These are phyloP conservation scores for Zele albiditarsus DNA, from an alignment of 2,888 invertebrate species.

Conservation along the genomic window DNA sequence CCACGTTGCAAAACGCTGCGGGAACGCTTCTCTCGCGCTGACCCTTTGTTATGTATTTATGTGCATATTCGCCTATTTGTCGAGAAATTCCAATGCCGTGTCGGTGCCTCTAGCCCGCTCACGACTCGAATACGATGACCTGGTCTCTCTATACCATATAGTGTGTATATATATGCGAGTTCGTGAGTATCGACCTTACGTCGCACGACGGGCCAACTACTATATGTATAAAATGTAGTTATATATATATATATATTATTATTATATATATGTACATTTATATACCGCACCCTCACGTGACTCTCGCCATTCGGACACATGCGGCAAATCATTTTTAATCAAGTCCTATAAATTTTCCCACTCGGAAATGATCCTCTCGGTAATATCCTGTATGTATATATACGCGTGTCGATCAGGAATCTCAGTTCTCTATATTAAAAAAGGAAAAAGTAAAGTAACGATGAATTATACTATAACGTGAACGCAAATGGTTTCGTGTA, in stretches of 20 bases:
- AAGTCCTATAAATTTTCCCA: conserved; percentile 39
- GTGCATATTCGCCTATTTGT: conserved; percentile 67
- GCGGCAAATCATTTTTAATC: conserved; percentile 46
- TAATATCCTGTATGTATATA: not conserved
- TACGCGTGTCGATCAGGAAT: conserved; percentile 6
- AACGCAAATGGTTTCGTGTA: conserved; percentile 6
- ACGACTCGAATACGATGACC: conserved; percentile 54
- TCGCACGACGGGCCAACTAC: conserved; percentile 29
- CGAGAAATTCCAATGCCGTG: conserved; percentile 64
- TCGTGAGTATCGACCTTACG: conserved; percentile 57
- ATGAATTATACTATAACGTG: conserved; percentile 4
- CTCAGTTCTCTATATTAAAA: conserved; percentile 1
- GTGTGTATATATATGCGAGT: conserved; percentile 55
- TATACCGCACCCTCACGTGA: conserved; percentile 41
- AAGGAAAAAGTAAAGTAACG: not conserved
- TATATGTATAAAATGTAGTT: conserved; percentile 21
- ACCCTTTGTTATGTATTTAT: conserved; percentile 64
- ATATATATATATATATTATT: not conserved
- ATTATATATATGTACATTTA: not conserved
- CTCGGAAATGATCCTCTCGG: conserved; percentile 1
- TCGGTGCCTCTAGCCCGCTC: conserved; percentile 60
- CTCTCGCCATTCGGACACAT: conserved; percentile 40
- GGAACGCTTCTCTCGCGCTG: conserved; percentile 47
- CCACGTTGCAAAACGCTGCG: conserved; percentile 26
- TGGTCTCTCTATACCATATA: conserved; percentile 36